phyloP scores from a whole-genome alignment of 1,140 invertebrate genomes.

The Melitaea cinxia region DNA sequence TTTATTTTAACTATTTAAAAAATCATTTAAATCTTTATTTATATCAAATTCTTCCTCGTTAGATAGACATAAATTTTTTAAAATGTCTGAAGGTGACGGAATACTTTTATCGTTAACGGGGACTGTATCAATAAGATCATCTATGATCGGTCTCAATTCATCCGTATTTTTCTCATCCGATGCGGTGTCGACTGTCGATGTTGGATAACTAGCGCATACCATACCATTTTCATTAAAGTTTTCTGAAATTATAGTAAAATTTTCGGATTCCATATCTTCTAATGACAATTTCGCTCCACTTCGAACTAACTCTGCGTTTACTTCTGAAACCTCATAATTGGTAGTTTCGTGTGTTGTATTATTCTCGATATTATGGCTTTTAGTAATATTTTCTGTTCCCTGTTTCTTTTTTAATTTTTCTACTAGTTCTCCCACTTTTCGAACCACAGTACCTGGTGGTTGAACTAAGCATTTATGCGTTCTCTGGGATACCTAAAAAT shows the following conservation, averaged over 20 bases:
- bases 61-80: slow-evolving; percentile 80
- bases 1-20: slow-evolving; percentile 31
- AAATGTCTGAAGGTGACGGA: slow-evolving; percentile 78
- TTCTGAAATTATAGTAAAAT: slow-evolving; percentile 65
- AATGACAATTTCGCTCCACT: slow-evolving; percentile 70
- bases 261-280: slow-evolving; percentile 75
- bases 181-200: background rate
- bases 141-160: slow-evolving; percentile 49
- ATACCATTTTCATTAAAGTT: slow-evolving; percentile 40
- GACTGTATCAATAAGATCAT: slow-evolving; percentile 62
- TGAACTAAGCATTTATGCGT: slow-evolving; percentile 89
- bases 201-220: slow-evolving; percentile 25
- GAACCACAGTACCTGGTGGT: slow-evolving; percentile 80
- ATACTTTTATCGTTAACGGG: slow-evolving; percentile 65
- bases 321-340: slow-evolving; percentile 65
- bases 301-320: slow-evolving; percentile 70
- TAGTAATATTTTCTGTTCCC: slow-evolving; percentile 20
- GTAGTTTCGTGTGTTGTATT: slow-evolving; percentile 24
- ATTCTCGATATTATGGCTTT: slow-evolving; percentile 13
- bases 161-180: slow-evolving; percentile 35
- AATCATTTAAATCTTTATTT: slow-evolving; percentile 49
- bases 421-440: slow-evolving; percentile 78
- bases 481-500: slow-evolving; percentile 87
- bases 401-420: slow-evolving; percentile 76
- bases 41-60: slow-evolving; percentile 47